Conservation (phyloP, 2,113 vertebrate genomes). For the Pantherophis guttatus region DNA sequence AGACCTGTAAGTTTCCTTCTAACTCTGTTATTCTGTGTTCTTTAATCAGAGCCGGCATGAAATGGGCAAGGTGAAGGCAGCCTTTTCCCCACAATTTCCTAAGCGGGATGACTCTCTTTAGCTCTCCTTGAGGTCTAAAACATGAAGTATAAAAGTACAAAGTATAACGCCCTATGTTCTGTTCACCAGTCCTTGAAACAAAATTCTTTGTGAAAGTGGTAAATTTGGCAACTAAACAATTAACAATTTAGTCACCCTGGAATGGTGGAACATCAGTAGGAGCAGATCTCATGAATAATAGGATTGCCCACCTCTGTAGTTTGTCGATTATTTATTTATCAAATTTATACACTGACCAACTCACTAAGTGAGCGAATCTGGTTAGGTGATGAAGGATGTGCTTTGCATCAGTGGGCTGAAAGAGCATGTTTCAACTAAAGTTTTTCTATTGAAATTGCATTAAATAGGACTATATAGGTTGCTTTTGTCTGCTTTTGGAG, state of each 20-base stretch:
- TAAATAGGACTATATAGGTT: background rate
- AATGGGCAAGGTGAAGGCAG: background rate
- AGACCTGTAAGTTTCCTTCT: too few species aligned
- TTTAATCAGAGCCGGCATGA: background rate
- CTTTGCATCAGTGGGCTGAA: background rate
- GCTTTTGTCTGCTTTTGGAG: background rate
- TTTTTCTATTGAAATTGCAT: background rate
- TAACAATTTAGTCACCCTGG: too few species aligned
- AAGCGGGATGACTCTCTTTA: too few species aligned
- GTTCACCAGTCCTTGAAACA: too few species aligned
- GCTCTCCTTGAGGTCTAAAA: too few species aligned
- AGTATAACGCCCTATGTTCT: too few species aligned
- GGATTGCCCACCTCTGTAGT: background rate
- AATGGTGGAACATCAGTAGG: too few species aligned
- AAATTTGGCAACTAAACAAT: too few species aligned
- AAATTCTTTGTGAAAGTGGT: too few species aligned
- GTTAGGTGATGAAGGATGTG: background rate
- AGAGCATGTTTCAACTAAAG: background rate
- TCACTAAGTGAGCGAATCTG: background rate
- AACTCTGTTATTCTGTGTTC: background rate
- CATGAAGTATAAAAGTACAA: too few species aligned
- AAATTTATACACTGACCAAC: background rate
- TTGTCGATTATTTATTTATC: background rate
- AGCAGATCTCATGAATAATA: too few species aligned
- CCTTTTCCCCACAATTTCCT: background rate